Percentiles rank a stretch among this genome's conserved stretches.
These are phyloP conservation scores for Danio aesculapii DNA, from an alignment of 2,797 vertebrate genomes.

Conservation along the genomic window DNA sequence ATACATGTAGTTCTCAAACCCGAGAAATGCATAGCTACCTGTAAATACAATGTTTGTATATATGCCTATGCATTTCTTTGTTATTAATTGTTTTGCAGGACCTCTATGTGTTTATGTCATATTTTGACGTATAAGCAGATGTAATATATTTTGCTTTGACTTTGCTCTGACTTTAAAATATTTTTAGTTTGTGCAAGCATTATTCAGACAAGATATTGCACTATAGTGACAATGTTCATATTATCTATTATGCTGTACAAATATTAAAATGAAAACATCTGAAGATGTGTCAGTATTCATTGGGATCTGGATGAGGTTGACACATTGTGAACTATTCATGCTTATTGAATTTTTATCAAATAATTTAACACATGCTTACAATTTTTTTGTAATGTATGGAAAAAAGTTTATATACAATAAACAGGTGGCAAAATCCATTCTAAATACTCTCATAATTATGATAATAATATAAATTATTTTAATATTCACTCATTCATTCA, in stretches of 20 bases:
- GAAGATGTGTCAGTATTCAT: neutral
- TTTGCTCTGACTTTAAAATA: constrained; percentile 31
- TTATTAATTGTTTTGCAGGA: constrained; percentile 33
- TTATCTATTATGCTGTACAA: constrained; percentile 51
- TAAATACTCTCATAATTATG: neutral
- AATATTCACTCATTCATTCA: too few relatives aligned
- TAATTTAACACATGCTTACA: neutral
- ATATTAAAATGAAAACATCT: constrained; percentile 49
- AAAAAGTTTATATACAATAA: neutral
- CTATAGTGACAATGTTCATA: constrained; percentile 57
- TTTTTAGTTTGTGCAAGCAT: constrained; percentile 50
- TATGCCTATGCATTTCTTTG: constrained; percentile 32
- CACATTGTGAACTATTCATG: neutral
- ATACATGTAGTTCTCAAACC: constrained; percentile 58
- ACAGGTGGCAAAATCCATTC: neutral
- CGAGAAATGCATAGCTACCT: constrained; percentile 71
- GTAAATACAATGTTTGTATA: constrained; percentile 66
- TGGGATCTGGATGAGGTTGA: neutral
- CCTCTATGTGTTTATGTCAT: constrained; percentile 32
- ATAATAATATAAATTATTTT: neutral
- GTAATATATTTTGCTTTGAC: constrained; percentile 56
- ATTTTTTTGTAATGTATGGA: neutral
- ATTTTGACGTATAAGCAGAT: constrained; percentile 52
- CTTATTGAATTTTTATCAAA: neutral
- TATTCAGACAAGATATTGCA: constrained; percentile 49